Evolutionary conservation across 2,797 vertebrate species (phyloP).

Genomic region (Scyliorhinus canicula): DNA sequence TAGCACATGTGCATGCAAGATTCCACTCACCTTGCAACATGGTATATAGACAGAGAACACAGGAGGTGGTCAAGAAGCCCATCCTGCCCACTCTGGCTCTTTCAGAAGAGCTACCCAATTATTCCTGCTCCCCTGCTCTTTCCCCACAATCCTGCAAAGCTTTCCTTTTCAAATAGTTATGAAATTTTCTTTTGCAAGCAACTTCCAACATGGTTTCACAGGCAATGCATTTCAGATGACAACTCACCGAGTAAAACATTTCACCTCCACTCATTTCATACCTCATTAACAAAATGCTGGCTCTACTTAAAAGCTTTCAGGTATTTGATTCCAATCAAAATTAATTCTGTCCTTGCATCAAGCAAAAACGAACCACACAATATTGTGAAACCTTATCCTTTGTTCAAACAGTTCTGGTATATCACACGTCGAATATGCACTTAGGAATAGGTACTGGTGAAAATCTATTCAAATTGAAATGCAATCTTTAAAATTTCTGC

Average conservation of each 20-base stretch:
- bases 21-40: background rate
- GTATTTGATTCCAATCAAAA: background rate
- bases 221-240: background rate
- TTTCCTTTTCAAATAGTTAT: background rate
- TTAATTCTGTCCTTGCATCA: background rate
- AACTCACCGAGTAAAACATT: background rate
- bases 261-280: background rate
- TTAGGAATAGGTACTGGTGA: background rate
- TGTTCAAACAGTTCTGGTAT: background rate
- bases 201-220: background rate
- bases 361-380: background rate
- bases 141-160: background rate
- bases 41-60: background rate
- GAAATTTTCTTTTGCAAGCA: background rate
- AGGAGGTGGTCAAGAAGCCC: background rate
- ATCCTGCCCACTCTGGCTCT: background rate
- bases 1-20: background rate
- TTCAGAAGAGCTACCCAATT: background rate
- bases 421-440: background rate
- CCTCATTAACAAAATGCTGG: background rate
- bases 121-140: background rate
- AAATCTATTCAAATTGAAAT: background rate
- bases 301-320: background rate
- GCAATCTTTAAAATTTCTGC: constrained; percentile 17
- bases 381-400: background rate